phyloP scores from a whole-genome alignment of 53 echinoderm and acorn worm species.

The Holothuria leucospilota region DNA sequence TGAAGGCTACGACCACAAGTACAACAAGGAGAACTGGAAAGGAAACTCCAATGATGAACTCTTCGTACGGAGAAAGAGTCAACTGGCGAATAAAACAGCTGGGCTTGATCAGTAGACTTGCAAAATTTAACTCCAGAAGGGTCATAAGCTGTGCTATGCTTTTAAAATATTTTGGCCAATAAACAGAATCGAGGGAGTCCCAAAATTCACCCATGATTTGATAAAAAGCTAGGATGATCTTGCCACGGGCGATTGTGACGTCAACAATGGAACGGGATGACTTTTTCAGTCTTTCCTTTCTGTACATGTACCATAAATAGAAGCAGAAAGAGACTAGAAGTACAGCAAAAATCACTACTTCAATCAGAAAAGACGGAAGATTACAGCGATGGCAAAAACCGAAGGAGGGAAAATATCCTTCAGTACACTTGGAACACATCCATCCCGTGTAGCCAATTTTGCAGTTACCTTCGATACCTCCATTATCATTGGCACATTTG shows the following conservation, averaged over 20 bases:
- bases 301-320: not conserved
- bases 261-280: not conserved
- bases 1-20: not conserved
- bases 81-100: not conserved
- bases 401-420: conserved; percentile 20
- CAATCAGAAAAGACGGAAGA: not conserved
- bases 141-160: not conserved
- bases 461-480: conserved; percentile 12
- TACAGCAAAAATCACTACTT: not conserved
- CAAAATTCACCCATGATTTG: conserved; percentile 56
- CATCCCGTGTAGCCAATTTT: conserved; percentile 40
- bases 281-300: not conserved
- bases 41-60: conserved; percentile 28
- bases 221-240: conserved; percentile 55
- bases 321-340: not conserved
- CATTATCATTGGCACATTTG: conserved; percentile 15
- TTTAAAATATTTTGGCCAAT: conserved; percentile 25
- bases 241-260: conserved; percentile 32
- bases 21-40: conserved; percentile 4
- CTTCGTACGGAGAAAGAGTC: not conserved
- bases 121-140: not conserved
- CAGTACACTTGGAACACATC: conserved; percentile 40
- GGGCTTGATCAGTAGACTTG: conserved; percentile 19
- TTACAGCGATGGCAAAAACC: conserved; percentile 45
- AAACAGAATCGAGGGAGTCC: conserved; percentile 12